Conservation (phyloP, 2,888 invertebrate species). For the Hipparchia semele region DNA sequence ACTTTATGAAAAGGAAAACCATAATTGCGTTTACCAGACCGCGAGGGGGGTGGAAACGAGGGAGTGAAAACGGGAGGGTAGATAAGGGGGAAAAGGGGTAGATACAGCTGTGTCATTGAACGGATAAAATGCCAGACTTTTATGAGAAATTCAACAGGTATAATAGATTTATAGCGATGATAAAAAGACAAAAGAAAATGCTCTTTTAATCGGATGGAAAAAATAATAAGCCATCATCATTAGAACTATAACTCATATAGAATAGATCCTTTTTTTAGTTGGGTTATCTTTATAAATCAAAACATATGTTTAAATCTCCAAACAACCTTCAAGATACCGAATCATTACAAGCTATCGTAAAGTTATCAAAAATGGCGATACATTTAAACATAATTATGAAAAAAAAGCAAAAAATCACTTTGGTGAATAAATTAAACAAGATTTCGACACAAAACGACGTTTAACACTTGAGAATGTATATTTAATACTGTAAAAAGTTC, state of each 20-base stretch:
- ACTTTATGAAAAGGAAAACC: conserved; percentile 1
- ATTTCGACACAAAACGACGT: conserved; percentile 13
- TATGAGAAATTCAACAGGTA: not conserved
- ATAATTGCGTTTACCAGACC: conserved; percentile 11
- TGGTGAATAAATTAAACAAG: not conserved
- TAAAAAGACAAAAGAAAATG: too few relatives aligned
- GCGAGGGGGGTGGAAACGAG: not conserved
- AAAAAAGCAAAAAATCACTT: not conserved
- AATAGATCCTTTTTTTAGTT: too few relatives aligned
- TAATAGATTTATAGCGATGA: not conserved
- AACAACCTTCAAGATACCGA: conserved; percentile 2
- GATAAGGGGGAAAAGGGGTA: not conserved
- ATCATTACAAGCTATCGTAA: not conserved
- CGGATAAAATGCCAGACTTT: not conserved
- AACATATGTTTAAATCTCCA: not conserved
- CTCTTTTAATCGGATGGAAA: too few relatives aligned
- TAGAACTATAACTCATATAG: too few relatives aligned
- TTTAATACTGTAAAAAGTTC: not conserved
- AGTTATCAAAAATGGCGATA: not conserved
- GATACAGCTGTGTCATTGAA: conserved; percentile 2
- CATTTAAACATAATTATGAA: conserved; percentile 5
- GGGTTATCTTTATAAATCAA: not conserved
- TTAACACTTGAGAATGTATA: not conserved
- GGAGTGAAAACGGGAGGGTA: not conserved
- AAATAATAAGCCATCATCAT: too few relatives aligned